These are phyloP conservation scores for Erythrocercus mccallii DNA, from an alignment of 2,113 vertebrate genomes.

Conservation along the genomic window DNA sequence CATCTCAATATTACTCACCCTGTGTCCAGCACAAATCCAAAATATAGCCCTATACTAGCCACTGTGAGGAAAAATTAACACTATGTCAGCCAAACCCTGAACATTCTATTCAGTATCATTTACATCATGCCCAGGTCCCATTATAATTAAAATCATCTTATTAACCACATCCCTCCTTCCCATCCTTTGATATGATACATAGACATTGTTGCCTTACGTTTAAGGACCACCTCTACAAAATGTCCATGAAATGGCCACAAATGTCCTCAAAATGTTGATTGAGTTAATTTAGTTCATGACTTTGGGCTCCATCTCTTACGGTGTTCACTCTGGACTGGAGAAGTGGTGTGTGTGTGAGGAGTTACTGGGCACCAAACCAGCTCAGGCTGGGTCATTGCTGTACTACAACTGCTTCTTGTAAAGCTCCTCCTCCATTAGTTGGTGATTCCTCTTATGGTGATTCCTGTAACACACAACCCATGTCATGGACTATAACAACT, in stretches of 20 bases:
- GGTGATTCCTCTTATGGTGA: not conserved
- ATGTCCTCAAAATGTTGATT: not conserved
- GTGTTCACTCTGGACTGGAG: not conserved
- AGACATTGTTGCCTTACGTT: not conserved
- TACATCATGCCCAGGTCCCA: not conserved
- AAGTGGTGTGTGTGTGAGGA: not conserved
- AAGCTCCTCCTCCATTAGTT: not conserved
- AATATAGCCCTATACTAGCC: not conserved
- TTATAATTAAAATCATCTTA: not conserved
- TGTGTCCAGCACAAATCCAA: not conserved
- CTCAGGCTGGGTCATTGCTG: not conserved
- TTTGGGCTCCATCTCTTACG: not conserved
- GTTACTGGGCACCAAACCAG: not conserved
- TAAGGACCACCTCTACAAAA: not conserved
- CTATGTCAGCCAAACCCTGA: not conserved
- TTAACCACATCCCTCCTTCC: not conserved
- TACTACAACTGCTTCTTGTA: not conserved
- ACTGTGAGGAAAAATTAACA: not conserved
- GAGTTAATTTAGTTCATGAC: not conserved
- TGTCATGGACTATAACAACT: fast-evolving
- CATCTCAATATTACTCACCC: not conserved
- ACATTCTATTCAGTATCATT: not conserved
- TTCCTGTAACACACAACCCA: not conserved
- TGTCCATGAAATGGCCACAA: not conserved
- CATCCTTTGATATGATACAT: too few species aligned